phyloP scores from a whole-genome alignment of 2,888 invertebrate species.

The Dusona sp. region DNA sequence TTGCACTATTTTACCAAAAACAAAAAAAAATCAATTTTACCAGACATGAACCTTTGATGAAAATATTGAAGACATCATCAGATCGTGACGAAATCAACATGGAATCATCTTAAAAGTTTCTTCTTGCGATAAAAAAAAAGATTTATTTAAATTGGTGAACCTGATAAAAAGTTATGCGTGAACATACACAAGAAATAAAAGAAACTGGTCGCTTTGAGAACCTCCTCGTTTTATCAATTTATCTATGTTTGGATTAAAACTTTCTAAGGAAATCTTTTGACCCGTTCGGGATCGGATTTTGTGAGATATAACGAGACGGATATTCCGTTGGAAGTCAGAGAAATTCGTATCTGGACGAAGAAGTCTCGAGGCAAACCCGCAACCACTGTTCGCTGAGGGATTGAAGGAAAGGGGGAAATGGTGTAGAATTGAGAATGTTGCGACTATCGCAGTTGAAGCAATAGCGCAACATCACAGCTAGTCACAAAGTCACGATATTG shows the following conservation, averaged over 20 bases:
- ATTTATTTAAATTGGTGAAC: too few species aligned
- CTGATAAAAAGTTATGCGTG: too few species aligned
- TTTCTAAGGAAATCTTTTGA: neutral
- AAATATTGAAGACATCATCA: too few species aligned
- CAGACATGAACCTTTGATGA: too few species aligned
- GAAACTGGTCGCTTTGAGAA: too few species aligned
- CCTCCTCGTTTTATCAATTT: neutral
- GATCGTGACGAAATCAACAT: too few species aligned
- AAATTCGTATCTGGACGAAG: constrained; percentile 33
- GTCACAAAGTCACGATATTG: constrained; percentile 52
- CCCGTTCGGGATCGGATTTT: neutral
- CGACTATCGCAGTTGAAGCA: constrained; percentile 35
- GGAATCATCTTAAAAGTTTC: too few species aligned
- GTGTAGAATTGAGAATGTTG: constrained; percentile 27
- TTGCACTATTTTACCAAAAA: too few species aligned
- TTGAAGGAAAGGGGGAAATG: constrained; percentile 5
- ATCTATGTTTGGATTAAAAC: neutral
- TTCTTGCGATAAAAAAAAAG: too few species aligned
- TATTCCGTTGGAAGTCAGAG: constrained; percentile 15
- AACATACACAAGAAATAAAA: too few species aligned
- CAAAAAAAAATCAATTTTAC: too few species aligned
- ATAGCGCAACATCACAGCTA: neutral
- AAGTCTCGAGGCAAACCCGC: constrained; percentile 40
- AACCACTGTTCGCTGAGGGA: constrained; percentile 18
- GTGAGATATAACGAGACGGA: neutral